phyloP scores from a whole-genome alignment of 2,888 invertebrate genomes.

The Pristionchus entomophagus region DNA sequence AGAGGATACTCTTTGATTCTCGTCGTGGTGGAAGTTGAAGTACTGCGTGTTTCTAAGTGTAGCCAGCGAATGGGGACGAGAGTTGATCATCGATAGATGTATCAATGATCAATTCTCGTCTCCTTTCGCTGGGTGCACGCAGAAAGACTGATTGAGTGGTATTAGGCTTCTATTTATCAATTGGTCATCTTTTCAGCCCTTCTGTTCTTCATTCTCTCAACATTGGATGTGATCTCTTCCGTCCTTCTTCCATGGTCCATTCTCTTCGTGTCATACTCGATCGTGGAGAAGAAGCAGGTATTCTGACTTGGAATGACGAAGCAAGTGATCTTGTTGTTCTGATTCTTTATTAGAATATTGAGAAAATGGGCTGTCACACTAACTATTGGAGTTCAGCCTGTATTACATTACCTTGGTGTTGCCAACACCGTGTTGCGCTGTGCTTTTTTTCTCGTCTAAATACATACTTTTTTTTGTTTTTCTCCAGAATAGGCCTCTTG shows the following conservation, averaged over 20 bases:
- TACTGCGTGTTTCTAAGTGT: too few relatives aligned
- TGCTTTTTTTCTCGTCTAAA: too few relatives aligned
- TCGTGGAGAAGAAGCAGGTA: slow-evolving; percentile 38
- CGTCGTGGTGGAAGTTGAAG: too few relatives aligned
- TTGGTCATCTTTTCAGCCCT: not conserved
- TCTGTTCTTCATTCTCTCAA: slow-evolving; percentile 31
- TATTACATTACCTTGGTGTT: too few relatives aligned
- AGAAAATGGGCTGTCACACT: not conserved
- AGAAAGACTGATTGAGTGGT: not conserved
- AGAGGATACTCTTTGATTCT: too few relatives aligned
- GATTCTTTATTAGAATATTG: not conserved
- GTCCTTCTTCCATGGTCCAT: slow-evolving; percentile 44
- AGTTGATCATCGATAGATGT: not conserved
- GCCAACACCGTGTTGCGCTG: too few relatives aligned
- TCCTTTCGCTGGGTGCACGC: not conserved
- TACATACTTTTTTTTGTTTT: too few relatives aligned
- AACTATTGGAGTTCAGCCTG: too few relatives aligned
- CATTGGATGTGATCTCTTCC: not conserved
- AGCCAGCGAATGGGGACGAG: not conserved
- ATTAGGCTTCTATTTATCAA: not conserved
- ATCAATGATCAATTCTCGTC: not conserved
- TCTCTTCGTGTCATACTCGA: slow-evolving; percentile 40
- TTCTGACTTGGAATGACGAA: too few relatives aligned
- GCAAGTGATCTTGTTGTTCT: not conserved
- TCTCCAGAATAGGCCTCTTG: too few relatives aligned